Conservation (phyloP, 2,113 vertebrate genomes). For the Gopherus flavomarginatus region DNA sequence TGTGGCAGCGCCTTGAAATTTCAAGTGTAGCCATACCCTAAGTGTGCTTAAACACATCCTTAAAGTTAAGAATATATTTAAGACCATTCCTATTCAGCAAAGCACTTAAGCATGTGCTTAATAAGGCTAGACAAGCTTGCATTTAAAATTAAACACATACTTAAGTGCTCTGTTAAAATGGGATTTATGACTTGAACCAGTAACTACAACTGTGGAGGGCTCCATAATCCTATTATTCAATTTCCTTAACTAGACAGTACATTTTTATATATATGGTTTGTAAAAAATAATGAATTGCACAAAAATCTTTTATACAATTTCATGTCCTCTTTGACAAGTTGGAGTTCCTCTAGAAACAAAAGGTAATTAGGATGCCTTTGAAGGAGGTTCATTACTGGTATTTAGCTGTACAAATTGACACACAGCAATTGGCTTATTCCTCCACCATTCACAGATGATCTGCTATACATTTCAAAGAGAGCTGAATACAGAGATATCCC, state of each 20-base stretch:
- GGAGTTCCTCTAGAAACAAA: too few species aligned
- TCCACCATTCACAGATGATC: too few species aligned
- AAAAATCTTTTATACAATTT: not conserved
- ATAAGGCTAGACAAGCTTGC: not conserved
- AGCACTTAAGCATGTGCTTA: not conserved
- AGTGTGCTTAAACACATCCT: too few species aligned
- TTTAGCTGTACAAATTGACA: too few species aligned
- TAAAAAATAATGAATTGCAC: not conserved
- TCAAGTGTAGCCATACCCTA: too few species aligned
- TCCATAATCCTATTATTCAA: not conserved
- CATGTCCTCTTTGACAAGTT: too few species aligned
- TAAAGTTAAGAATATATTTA: rapidly evolving
- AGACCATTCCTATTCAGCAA: not conserved
- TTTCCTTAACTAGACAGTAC: not conserved
- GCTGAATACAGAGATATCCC: too few species aligned
- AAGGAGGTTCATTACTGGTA: too few species aligned
- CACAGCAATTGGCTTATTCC: too few species aligned
- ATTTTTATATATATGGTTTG: not conserved
- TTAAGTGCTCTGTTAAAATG: not conserved
- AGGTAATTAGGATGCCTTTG: too few species aligned
- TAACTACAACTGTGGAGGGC: rapidly evolving
- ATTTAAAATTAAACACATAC: not conserved
- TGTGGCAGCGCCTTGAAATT: too few species aligned
- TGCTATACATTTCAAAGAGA: too few species aligned
- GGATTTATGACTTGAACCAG: not conserved